Percentiles rank a stretch among this genome's conserved stretches.
phyloP scores from a whole-genome alignment of 2,888 invertebrate species.

The Chorisops tibialis region DNA sequence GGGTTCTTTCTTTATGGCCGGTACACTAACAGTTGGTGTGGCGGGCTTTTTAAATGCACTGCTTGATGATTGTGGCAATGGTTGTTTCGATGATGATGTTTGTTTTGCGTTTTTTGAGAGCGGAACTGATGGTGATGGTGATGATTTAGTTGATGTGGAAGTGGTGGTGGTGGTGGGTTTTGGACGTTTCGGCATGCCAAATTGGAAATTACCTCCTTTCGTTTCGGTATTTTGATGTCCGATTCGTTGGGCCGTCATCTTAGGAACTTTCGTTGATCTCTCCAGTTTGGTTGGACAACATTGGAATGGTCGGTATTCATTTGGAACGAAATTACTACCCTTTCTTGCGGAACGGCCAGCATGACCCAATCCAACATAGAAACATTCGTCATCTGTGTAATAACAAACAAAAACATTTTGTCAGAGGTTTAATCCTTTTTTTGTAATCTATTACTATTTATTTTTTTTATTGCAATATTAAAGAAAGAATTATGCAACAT shows the following conservation, averaged over 20 bases:
- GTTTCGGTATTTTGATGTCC: constrained; percentile 43
- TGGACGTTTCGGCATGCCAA: constrained; percentile 34
- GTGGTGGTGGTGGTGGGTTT: constrained; percentile 35
- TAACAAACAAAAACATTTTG: constrained; percentile 76
- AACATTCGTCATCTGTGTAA: constrained; percentile 91
- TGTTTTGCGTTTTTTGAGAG: constrained; percentile 32
- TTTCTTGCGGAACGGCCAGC: constrained; percentile 54
- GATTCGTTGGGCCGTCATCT: constrained; percentile 59
- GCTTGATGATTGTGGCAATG: constrained; percentile 28
- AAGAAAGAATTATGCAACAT: constrained; percentile 7
- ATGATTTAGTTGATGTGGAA: constrained; percentile 38
- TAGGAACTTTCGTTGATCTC: constrained; percentile 76
- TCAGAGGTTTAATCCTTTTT: constrained; percentile 57
- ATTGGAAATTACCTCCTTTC: constrained; percentile 38
- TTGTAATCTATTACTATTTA: constrained; percentile 26
- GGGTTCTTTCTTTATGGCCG: constrained; percentile 23
- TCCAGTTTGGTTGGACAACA: constrained; percentile 85
- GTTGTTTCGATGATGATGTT: constrained; percentile 32
- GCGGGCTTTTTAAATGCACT: constrained; percentile 37
- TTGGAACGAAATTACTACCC: constrained; percentile 52
- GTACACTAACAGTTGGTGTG: constrained; percentile 17
- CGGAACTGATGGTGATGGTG: constrained; percentile 32
- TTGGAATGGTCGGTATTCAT: constrained; percentile 84
- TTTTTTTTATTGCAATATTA: constrained; percentile 1
- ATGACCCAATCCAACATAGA: constrained; percentile 93